A percentile compares a stretch with the other conserved stretches of the same genome.
These are phyloP conservation scores for Samia ricini DNA, from an alignment of 1,140 invertebrate genomes.

Conservation along the genomic window DNA sequence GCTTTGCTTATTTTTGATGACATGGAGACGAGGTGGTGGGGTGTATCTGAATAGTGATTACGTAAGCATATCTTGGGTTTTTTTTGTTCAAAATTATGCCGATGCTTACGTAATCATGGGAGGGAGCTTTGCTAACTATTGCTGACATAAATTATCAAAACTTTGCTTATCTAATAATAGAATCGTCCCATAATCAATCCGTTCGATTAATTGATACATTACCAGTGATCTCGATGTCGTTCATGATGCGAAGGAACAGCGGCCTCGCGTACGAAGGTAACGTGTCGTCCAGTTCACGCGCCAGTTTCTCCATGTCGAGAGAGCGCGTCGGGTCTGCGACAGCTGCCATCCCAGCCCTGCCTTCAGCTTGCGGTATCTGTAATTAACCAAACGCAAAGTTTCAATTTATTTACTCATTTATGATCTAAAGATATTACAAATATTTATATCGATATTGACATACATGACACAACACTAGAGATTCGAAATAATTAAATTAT, in stretches of 20 bases:
- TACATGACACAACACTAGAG: not conserved
- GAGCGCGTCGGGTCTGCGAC: constrained; percentile 83
- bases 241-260: constrained; percentile 88
- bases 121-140: too few species aligned
- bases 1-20: too few species aligned
- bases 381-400: not conserved
- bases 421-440: too few species aligned
- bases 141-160: too few species aligned
- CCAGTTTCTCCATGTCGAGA: constrained; percentile 80
- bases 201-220: too few species aligned
- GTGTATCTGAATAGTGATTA: too few species aligned
- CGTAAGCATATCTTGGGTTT: too few species aligned
- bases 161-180: too few species aligned
- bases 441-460: not conserved
- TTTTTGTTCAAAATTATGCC: too few species aligned
- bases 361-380: constrained; percentile 87
- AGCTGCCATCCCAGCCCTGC: constrained; percentile 94
- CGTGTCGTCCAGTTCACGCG: constrained; percentile 79
- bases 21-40: too few species aligned
- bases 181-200: too few species aligned
- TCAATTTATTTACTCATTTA: not conserved
- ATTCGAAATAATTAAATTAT: not conserved
- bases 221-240: constrained; percentile 79
- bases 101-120: too few species aligned
- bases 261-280: constrained; percentile 91